A percentile compares a stretch with the other conserved stretches of the same genome.
Conservation (phyloP, 2,888 invertebrate species). For the Cheilosia vernalis region DNA sequence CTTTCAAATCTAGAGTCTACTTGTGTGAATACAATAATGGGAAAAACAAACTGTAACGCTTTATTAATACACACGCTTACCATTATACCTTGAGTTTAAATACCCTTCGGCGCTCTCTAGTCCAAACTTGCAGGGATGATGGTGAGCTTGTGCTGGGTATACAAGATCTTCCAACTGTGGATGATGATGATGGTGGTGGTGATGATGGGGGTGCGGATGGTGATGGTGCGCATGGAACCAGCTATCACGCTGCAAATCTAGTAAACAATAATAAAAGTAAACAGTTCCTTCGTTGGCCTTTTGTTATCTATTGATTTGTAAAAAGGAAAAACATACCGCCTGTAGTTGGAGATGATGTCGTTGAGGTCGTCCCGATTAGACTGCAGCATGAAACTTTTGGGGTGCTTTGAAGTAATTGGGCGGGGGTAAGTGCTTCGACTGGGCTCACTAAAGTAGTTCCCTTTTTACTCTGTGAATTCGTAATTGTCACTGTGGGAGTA, state of each 20-base stretch:
- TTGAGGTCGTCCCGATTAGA: slow-evolving; percentile 72
- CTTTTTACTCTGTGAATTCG: slow-evolving; percentile 69
- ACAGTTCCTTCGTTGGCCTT: slow-evolving; percentile 21
- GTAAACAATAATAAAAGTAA: slow-evolving; percentile 19
- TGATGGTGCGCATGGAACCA: slow-evolving; percentile 78
- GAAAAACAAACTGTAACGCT: slow-evolving; percentile 63
- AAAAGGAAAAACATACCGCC: slow-evolving; percentile 67
- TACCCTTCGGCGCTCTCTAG: slow-evolving; percentile 82
- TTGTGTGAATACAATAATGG: slow-evolving; percentile 19
- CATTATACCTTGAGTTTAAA: slow-evolving; percentile 83
- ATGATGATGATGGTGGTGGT: slow-evolving; percentile 79
- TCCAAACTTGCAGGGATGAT: slow-evolving; percentile 80
- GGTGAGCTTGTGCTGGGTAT: slow-evolving; percentile 79
- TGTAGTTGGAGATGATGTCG: slow-evolving; percentile 74
- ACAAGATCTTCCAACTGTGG: slow-evolving; percentile 81
- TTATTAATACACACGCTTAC: slow-evolving; percentile 79
- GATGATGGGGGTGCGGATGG: slow-evolving; percentile 75
- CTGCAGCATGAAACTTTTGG: slow-evolving; percentile 75
- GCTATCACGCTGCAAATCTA: slow-evolving; percentile 79
- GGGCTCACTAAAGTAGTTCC: slow-evolving; percentile 56
- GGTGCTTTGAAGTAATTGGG: slow-evolving; percentile 65
- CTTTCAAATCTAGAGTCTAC: slow-evolving; percentile 26
- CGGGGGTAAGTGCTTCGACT: slow-evolving; percentile 62
- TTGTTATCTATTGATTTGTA: background rate
- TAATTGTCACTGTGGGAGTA: slow-evolving; percentile 73